Evolutionary conservation across 1,140 invertebrate genomes (phyloP).

Genomic region (Orius insidiosus): DNA sequence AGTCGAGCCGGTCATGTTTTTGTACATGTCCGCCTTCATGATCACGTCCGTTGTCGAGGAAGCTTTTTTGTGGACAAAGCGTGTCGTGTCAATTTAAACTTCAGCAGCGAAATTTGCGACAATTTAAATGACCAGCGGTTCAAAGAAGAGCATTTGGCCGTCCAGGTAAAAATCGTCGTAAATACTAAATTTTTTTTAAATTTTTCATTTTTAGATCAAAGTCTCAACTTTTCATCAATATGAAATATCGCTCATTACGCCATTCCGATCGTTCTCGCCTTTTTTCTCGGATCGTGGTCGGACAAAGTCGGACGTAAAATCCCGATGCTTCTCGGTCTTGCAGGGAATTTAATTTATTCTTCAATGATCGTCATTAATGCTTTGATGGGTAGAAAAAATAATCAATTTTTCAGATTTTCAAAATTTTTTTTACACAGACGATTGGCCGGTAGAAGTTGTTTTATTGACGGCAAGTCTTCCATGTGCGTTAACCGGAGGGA

Average conservation of each 20-base stretch:
- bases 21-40: constrained; percentile 68
- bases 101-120: constrained; percentile 44
- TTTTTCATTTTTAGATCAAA: constrained; percentile 32
- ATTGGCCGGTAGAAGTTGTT: constrained; percentile 53
- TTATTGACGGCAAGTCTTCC: constrained; percentile 54
- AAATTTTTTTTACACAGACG: constrained; percentile 22
- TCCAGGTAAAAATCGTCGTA: constrained; percentile 34
- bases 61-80: constrained; percentile 51
- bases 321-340: constrained; percentile 43
- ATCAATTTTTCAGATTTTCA: neutral
- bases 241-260: constrained; percentile 47
- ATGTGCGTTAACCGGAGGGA: constrained; percentile 48
- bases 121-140: constrained; percentile 29
- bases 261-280: constrained; percentile 49
- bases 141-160: constrained; percentile 35
- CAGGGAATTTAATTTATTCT: constrained; percentile 55
- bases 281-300: constrained; percentile 60
- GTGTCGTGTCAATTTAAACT: constrained; percentile 47
- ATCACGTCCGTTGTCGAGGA: constrained; percentile 55
- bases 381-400: constrained; percentile 25
- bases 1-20: constrained; percentile 57
- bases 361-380: constrained; percentile 49
- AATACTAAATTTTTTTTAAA: too few species aligned
- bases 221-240: constrained; percentile 54
- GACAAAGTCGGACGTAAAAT: constrained; percentile 50